Evolutionary conservation across 2,888 invertebrate species (phyloP).

Genomic region (Leptopilina myrica): DNA sequence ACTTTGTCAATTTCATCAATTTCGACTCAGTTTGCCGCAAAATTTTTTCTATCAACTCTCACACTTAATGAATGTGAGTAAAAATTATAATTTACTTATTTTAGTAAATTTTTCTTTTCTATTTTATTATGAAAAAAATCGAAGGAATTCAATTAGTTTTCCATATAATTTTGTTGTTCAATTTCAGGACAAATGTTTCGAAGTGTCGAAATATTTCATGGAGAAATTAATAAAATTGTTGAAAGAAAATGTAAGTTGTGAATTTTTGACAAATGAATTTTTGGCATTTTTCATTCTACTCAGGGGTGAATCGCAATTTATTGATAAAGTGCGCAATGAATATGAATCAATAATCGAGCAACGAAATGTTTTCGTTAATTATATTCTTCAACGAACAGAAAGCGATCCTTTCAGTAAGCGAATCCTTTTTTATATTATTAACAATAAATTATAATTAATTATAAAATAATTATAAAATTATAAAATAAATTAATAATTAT

Average conservation of each 20-base stretch:
- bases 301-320: neutral
- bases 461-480: no score
- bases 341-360: neutral
- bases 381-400: neutral
- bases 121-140: neutral
- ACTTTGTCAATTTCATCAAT: neutral
- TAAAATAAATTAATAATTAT: no score
- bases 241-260: neutral
- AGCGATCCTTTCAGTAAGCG: neutral
- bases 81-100: neutral
- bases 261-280: conserved; percentile 25
- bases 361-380: neutral
- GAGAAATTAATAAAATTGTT: neutral
- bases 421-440: neutral
- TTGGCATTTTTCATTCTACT: neutral
- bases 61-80: conserved; percentile 2
- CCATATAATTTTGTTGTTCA: no score
- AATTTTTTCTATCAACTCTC: neutral
- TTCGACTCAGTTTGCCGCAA: neutral
- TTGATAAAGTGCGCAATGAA: neutral
- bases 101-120: neutral
- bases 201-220: neutral
- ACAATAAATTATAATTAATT: no score
- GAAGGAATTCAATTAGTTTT: no score
- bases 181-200: neutral